Percentiles rank a stretch among this genome's conserved stretches.
phyloP scores from a whole-genome alignment of 2,797 vertebrate genomes.

The Alectoris magna region DNA sequence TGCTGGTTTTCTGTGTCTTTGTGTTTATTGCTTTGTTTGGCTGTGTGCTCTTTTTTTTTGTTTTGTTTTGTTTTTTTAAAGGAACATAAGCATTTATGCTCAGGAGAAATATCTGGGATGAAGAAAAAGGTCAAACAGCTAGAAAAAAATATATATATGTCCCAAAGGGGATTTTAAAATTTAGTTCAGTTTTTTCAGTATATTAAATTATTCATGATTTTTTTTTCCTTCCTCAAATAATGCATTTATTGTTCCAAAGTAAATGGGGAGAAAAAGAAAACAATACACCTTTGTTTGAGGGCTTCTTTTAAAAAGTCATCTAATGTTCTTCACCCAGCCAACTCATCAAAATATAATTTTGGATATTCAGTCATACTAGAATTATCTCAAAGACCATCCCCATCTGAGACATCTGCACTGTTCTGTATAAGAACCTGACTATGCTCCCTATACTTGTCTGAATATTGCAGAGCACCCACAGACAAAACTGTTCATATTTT shows the following conservation, averaged over 20 bases:
- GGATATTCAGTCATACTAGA: background rate
- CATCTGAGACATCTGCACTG: background rate
- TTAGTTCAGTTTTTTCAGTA: background rate
- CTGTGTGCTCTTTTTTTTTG: background rate
- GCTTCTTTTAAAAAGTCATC: background rate
- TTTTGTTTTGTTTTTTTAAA: background rate
- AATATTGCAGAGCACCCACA: background rate
- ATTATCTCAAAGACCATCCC: background rate
- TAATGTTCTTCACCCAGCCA: background rate
- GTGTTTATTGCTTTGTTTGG: background rate
- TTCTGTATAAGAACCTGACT: background rate
- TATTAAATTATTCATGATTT: background rate
- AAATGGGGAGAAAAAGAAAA: rapidly evolving
- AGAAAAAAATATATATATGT: background rate
- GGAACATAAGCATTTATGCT: background rate
- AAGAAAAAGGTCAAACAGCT: background rate
- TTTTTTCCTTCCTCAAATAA: background rate
- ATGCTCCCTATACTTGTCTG: background rate
- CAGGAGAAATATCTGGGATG: background rate
- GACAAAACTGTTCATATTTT: background rate
- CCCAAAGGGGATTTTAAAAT: background rate
- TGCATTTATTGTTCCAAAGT: background rate
- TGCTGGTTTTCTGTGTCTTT: background rate
- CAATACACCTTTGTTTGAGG: background rate
- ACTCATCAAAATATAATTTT: background rate